Conservation (phyloP, 2,888 invertebrate species). For the Nomada fabriciana region DNA sequence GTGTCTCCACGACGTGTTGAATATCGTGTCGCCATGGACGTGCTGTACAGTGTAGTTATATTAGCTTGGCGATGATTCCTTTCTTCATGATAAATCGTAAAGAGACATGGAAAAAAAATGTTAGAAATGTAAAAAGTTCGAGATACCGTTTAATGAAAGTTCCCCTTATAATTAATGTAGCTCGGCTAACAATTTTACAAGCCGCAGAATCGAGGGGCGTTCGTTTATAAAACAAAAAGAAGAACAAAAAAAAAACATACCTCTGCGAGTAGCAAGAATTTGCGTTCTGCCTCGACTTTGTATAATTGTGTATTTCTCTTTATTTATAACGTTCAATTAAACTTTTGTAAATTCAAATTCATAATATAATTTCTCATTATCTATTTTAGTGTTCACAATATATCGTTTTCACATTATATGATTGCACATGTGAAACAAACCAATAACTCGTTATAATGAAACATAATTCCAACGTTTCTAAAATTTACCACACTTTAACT, state of each 20-base stretch:
- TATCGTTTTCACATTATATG: constrained; percentile 67
- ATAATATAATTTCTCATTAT: constrained; percentile 68
- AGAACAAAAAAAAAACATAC: neutral
- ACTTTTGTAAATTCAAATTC: constrained; percentile 72
- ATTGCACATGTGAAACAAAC: constrained; percentile 71
- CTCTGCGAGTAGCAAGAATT: constrained; percentile 35
- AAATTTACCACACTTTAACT: constrained; percentile 73
- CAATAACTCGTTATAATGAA: constrained; percentile 65
- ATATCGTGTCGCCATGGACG: neutral
- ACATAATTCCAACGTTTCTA: constrained; percentile 72
- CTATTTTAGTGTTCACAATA: constrained; percentile 68
- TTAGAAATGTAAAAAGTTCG: neutral
- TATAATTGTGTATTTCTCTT: constrained; percentile 70
- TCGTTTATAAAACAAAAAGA: neutral
- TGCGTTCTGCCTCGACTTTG: constrained; percentile 37
- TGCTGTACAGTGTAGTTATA: constrained; percentile 25
- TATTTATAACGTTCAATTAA: constrained; percentile 72
- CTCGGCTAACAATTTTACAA: neutral
- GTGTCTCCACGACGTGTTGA: constrained; percentile 27
- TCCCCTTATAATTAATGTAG: neutral
- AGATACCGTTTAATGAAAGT: neutral
- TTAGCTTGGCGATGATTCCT: neutral
- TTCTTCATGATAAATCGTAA: neutral
- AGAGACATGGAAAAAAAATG: neutral
- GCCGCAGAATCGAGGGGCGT: neutral